These are phyloP conservation scores for Talpa occidentalis DNA, from an alignment of 2,113 vertebrate species.

Conservation along the genomic window DNA sequence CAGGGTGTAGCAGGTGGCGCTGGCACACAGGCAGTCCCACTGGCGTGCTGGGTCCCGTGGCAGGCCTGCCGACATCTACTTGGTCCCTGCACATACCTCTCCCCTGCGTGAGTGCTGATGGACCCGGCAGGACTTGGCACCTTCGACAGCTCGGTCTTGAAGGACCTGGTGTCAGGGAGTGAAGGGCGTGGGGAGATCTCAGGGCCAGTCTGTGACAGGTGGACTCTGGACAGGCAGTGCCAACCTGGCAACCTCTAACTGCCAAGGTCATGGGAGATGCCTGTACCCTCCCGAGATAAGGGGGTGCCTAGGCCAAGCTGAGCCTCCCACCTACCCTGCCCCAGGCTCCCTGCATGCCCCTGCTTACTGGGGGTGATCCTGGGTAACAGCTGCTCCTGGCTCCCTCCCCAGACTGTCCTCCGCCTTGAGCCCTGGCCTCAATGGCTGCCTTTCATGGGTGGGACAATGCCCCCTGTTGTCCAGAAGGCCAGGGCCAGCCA, in stretches of 20 bases:
- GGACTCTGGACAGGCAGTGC: not conserved
- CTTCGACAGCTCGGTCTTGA: no score
- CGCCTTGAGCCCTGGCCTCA: not conserved
- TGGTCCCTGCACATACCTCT: no score
- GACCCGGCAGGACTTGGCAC: no score
- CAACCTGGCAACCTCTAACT: not conserved
- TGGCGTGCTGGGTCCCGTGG: no score
- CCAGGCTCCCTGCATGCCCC: not conserved
- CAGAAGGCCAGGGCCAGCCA: not conserved
- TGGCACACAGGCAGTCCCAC: no score
- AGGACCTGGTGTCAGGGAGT: not conserved
- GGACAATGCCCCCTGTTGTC: conserved; percentile 69
- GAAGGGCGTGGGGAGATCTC: no score
- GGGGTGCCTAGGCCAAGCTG: not conserved
- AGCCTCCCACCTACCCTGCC: not conserved
- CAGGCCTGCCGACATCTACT: no score
- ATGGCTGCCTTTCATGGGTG: conserved; percentile 45
- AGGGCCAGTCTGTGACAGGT: no score
- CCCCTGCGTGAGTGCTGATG: not conserved
- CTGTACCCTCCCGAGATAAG: not conserved
- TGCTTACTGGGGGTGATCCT: not conserved
- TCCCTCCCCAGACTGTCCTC: not conserved
- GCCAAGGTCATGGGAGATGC: accelerated
- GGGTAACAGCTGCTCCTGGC: not conserved
- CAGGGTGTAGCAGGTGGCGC: no score